Evolutionary conservation across 2,797 vertebrate species (phyloP), one percentile per base, ranked within the genome.

Genomic region (Crenuchus spilurus): DNA sequence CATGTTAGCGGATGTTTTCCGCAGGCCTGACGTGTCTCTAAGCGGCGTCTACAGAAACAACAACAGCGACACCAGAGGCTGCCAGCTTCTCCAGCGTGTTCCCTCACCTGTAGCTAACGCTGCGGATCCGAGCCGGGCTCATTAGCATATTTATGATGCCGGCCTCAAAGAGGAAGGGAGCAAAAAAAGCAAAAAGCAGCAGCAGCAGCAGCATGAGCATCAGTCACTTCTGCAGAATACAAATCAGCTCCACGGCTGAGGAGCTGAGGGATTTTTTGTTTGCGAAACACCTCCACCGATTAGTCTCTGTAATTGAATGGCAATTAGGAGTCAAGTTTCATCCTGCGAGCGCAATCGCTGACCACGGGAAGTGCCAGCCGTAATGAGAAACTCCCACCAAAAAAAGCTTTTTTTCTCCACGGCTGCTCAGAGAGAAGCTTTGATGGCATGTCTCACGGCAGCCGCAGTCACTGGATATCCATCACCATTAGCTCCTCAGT

Each of bases 291-390:
- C 41, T 46, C 39, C 58, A 13, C 10, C 35, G 41, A 48, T 91
- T 88, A 91, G 84, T 86, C 82, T 84, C 77, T 83, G 86, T 92
- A 91, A 92, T 90, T 92, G 89, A 92, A 91, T 85, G 88, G 81
- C 90, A 88, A 91, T 93, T 92, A 90, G 88, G 86, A 83, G 73
- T 90, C 87, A 83, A 84, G 89, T 91, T 92, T 87, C 84, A 74
- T 85, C 85, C 84, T 85, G 84, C 79, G 87, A 88, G 86, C 86
- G 87, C 85, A 63, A 90, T 87, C 48, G 82, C 76, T 37, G 74
- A 66, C 74, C 68, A 72, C 69, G 46, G 74, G 68, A 80, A 74
- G 70, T 58, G 44, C 35, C 42, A 44, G 63, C 54, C 22, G 69
- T 79, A 80, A 85, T 64, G 67, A 83, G 72, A 80, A 75, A 65